These are phyloP conservation scores for Eulacestoma nigropectus DNA, from an alignment of 2,113 vertebrate species.

Conservation along the genomic window DNA sequence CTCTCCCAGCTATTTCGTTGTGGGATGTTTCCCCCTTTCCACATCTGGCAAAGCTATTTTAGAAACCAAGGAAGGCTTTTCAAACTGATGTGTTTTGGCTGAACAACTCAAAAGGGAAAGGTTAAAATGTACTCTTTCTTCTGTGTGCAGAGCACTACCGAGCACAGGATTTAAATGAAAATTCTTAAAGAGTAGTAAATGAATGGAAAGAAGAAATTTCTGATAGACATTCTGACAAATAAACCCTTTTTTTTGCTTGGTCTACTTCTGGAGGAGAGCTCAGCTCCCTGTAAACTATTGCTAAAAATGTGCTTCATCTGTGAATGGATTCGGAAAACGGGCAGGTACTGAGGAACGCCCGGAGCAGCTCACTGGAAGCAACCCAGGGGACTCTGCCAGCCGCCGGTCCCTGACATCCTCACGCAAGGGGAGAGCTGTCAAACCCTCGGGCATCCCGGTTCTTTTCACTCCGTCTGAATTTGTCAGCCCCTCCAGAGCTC, in stretches of 20 bases:
- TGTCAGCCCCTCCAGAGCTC: neutral
- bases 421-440: neutral
- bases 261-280: neutral
- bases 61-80: conserved; percentile 6
- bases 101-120: neutral
- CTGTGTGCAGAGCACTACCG: neutral
- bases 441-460: neutral
- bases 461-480: neutral
- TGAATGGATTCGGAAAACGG: neutral
- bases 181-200: neutral
- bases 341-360: neutral
- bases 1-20: neutral
- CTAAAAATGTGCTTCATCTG: neutral
- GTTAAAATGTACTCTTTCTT: neutral
- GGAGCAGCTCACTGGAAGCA: neutral
- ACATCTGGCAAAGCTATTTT: conserved; percentile 58
- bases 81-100: neutral
- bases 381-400: neutral
- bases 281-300: neutral
- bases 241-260: neutral
- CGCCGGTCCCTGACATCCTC: neutral
- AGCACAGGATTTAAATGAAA: neutral
- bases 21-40: neutral
- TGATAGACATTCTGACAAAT: neutral
- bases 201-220: neutral